phyloP scores from a whole-genome alignment of 2,113 vertebrate species.

The Amazona guildingii region DNA sequence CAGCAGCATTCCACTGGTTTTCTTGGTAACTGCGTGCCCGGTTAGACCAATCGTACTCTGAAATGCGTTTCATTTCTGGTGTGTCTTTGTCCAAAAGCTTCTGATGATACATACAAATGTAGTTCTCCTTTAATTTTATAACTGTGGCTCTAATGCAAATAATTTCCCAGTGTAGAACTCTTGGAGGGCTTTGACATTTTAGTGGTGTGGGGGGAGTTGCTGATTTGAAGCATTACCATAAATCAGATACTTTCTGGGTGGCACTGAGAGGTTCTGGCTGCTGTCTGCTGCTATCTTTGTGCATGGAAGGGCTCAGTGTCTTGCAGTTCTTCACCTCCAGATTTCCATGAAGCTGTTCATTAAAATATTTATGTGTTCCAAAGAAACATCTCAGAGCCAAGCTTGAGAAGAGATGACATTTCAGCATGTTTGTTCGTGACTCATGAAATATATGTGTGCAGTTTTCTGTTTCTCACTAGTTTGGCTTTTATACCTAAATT shows the following conservation, averaged over 20 bases:
- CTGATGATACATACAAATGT: background rate
- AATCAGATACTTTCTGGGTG: background rate
- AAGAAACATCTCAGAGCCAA: background rate
- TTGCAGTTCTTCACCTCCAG: background rate
- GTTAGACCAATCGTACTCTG: background rate
- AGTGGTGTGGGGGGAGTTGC: rapidly evolving
- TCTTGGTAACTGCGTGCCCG: background rate
- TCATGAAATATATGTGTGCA: background rate
- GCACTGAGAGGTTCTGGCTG: background rate
- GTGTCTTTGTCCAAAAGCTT: background rate
- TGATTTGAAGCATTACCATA: background rate
- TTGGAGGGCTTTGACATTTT: background rate
- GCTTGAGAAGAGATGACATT: conserved; percentile 15
- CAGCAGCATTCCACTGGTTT: rapidly evolving
- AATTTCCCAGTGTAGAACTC: background rate
- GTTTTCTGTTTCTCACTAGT: background rate
- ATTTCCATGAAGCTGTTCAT: background rate
- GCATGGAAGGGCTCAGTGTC: background rate
- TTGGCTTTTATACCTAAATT: conserved; percentile 41
- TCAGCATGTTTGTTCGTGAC: background rate
- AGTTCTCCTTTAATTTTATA: background rate
- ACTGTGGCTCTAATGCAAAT: background rate
- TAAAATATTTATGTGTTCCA: background rate
- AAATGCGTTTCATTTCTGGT: background rate
- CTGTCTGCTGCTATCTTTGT: background rate